Evolutionary conservation across 2,797 vertebrate genomes (phyloP).

Genomic region (Sebastes diaconus): DNA sequence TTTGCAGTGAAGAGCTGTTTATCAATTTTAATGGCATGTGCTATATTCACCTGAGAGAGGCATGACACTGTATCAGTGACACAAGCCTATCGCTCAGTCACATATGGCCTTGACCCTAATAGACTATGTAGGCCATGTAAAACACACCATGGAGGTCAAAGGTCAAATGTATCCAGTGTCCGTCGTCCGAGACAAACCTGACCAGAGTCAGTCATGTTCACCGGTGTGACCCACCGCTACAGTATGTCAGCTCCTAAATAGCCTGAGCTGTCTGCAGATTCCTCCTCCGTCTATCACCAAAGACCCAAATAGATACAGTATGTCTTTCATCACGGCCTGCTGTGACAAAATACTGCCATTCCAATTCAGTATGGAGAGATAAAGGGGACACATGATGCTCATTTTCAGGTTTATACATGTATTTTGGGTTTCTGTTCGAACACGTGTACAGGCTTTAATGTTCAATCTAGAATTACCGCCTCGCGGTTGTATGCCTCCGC

Average conservation of each 20-base stretch:
- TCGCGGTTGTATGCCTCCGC: too few relatives aligned
- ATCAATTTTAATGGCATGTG: not conserved
- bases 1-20: not conserved
- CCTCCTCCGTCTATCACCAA: not conserved
- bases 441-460: not conserved
- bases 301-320: slow-evolving; percentile 18
- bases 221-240: slow-evolving; percentile 1
- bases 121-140: slow-evolving; percentile 16
- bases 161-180: slow-evolving; percentile 36
- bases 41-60: not conserved
- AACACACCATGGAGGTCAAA: slow-evolving; percentile 18
- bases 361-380: not conserved
- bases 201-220: slow-evolving; percentile 7
- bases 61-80: not conserved
- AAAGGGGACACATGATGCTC: not conserved
- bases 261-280: slow-evolving; percentile 28
- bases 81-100: not conserved
- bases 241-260: slow-evolving; percentile 46
- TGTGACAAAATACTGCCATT: not conserved
- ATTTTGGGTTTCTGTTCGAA: not conserved
- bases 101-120: slow-evolving; percentile 26
- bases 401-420: not conserved
- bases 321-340: not conserved
- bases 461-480: too few relatives aligned
- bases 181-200: not conserved